A percentile compares a stretch with the other conserved stretches of the same genome.
These are phyloP conservation scores for Anguilla japonica DNA, from an alignment of 2,113 vertebrate species.

Conservation along the genomic window DNA sequence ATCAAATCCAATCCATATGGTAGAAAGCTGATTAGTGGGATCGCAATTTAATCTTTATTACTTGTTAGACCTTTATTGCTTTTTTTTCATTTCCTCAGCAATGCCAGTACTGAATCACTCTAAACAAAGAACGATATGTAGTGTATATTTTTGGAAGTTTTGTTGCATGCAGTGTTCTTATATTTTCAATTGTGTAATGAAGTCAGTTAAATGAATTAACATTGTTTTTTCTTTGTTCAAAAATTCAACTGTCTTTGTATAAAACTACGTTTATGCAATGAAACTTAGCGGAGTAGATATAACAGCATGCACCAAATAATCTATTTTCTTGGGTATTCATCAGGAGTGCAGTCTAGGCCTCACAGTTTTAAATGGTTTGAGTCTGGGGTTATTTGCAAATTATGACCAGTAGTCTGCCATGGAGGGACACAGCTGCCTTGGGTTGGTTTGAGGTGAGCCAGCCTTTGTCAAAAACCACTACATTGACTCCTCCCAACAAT, in stretches of 20 bases:
- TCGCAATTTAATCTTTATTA: slow-evolving; percentile 13
- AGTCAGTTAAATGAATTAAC: background rate
- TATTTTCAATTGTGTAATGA: background rate
- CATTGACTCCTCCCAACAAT: no score
- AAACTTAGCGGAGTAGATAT: background rate
- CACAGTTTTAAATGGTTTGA: no score
- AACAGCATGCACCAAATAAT: background rate
- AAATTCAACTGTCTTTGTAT: background rate
- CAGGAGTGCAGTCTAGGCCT: no score
- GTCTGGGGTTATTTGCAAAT: no score
- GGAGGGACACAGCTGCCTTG: no score
- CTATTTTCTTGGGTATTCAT: no score
- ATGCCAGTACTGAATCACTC: background rate
- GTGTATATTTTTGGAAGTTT: background rate
- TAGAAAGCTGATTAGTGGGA: slow-evolving; percentile 46
- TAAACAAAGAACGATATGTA: background rate
- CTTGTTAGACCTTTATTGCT: background rate
- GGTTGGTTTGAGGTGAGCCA: no score
- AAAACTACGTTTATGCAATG: background rate
- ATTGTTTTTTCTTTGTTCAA: background rate
- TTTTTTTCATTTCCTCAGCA: background rate
- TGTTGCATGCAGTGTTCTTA: background rate
- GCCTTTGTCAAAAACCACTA: no score
- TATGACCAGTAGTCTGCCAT: no score
- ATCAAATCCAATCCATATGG: slow-evolving; percentile 56